These are phyloP conservation scores for Arnoldichthys spilopterus DNA, from an alignment of 2,797 vertebrate species.

Conservation along the genomic window DNA sequence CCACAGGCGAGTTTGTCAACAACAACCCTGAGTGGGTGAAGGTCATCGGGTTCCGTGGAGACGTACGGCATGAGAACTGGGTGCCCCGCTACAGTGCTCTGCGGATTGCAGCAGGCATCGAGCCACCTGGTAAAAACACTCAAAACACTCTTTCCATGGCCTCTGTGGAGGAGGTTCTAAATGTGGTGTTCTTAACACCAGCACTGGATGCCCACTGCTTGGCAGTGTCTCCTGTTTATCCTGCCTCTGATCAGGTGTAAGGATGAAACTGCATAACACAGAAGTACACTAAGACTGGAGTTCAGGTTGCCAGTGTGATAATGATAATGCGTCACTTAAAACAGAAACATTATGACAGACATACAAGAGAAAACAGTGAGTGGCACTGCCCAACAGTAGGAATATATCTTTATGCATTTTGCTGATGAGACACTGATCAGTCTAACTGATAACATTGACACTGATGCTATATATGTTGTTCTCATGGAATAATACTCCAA, in stretches of 20 bases:
- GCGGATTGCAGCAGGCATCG: slow-evolving; percentile 82
- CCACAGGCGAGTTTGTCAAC: slow-evolving; percentile 89
- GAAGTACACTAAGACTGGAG: background rate
- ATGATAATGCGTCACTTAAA: background rate
- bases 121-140: slow-evolving; percentile 82
- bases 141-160: background rate
- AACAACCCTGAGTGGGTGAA: slow-evolving; percentile 97
- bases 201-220: background rate
- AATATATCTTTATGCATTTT: too few relatives aligned
- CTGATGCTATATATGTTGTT: too few relatives aligned
- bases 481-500: too few relatives aligned
- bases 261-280: background rate
- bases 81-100: slow-evolving; percentile 83
- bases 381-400: too few relatives aligned
- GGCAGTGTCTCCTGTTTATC: background rate
- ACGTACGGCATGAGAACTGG: slow-evolving; percentile 91
- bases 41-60: slow-evolving; percentile 86
- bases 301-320: background rate
- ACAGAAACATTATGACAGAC: background rate
- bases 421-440: too few relatives aligned
- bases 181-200: background rate
- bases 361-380: too few relatives aligned
- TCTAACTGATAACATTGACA: too few relatives aligned
- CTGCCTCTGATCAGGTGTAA: too few relatives aligned
- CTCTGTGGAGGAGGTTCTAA: background rate